phyloP scores from a whole-genome alignment of 2,888 invertebrate species.

The Ptychoptera contaminata region DNA sequence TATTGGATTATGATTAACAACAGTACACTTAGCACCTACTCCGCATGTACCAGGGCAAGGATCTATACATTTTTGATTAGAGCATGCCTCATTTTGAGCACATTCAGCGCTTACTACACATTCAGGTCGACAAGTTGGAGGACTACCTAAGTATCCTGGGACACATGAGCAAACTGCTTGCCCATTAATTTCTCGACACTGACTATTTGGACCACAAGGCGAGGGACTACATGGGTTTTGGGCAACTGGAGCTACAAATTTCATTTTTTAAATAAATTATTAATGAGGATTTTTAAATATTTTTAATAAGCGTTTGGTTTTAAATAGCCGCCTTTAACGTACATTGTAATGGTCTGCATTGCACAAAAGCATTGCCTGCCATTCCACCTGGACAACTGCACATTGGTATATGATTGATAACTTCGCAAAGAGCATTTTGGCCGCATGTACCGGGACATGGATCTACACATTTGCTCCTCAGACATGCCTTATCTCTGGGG shows the following conservation, averaged over 20 bases:
- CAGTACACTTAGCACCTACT: slow-evolving; percentile 50
- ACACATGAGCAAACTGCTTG: slow-evolving; percentile 60
- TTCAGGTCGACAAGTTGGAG: slow-evolving; percentile 59
- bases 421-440: slow-evolving; percentile 51
- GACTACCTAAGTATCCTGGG: slow-evolving; percentile 46
- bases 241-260: slow-evolving; percentile 27
- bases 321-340: slow-evolving; percentile 14
- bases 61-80: slow-evolving; percentile 59
- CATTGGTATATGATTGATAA: slow-evolving; percentile 58
- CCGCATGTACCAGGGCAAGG: slow-evolving; percentile 66
- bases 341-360: slow-evolving; percentile 43
- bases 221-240: slow-evolving; percentile 43
- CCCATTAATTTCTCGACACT: slow-evolving; percentile 46
- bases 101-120: slow-evolving; percentile 61
- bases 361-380: slow-evolving; percentile 55
- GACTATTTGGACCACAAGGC: slow-evolving; percentile 53
- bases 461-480: slow-evolving; percentile 51
- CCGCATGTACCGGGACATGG: slow-evolving; percentile 67
- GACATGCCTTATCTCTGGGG: slow-evolving; percentile 49
- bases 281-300: neutral
- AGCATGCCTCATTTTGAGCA: slow-evolving; percentile 49
- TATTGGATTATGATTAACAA: slow-evolving; percentile 57
- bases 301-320: neutral
- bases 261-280: neutral
- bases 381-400: slow-evolving; percentile 57